phyloP scores from a whole-genome alignment of 2,113 vertebrate genomes.

The Sciurus niger region DNA sequence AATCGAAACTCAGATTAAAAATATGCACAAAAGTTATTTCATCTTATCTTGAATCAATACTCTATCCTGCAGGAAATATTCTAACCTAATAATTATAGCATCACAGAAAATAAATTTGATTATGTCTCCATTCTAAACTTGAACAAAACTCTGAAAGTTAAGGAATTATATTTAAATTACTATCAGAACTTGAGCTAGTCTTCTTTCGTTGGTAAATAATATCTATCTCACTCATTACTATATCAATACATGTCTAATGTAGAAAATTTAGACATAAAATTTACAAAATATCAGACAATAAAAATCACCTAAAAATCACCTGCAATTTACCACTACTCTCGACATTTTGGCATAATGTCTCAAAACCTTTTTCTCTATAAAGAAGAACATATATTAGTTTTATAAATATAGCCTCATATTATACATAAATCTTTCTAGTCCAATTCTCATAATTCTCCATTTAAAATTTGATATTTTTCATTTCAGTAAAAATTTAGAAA shows the following conservation, averaged over 20 bases:
- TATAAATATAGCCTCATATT: neutral
- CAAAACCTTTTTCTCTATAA: neutral
- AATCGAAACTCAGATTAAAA: neutral
- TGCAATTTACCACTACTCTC: neutral
- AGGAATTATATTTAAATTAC: slow-evolving; percentile 17
- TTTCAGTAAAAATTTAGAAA: slow-evolving; percentile 43
- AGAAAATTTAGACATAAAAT: neutral
- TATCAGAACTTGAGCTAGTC: neutral
- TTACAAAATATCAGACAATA: slow-evolving; percentile 26
- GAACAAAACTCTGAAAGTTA: neutral
- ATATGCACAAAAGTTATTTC: neutral
- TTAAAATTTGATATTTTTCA: slow-evolving; percentile 27
- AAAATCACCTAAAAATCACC: neutral
- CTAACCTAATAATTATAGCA: neutral
- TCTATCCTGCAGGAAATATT: neutral
- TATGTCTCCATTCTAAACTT: neutral
- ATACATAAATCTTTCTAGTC: neutral
- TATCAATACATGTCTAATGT: neutral
- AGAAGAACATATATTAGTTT: neutral
- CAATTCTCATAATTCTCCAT: neutral
- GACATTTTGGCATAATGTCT: neutral
- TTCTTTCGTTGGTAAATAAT: slow-evolving; percentile 6
- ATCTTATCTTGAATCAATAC: neutral
- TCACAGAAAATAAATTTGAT: slow-evolving; percentile 12
- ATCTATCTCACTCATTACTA: neutral